Evolutionary conservation across 2,797 vertebrate species (phyloP).

Genomic region (Apodemus agrarius): DNA sequence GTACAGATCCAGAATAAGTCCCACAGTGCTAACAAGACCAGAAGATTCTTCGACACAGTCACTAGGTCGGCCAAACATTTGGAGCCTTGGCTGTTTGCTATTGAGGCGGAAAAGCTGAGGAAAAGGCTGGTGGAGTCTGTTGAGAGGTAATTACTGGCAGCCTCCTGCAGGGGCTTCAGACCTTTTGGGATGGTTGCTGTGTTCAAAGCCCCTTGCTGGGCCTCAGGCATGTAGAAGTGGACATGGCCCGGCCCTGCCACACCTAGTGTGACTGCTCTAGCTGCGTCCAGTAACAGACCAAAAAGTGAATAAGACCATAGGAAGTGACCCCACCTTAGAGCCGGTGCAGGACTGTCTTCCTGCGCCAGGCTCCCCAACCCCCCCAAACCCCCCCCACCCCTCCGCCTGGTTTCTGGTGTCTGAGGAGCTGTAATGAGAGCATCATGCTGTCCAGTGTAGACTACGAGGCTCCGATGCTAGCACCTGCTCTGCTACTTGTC

Average conservation of each 20-base stretch:
- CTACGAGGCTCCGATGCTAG: background rate
- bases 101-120: constrained; percentile 94
- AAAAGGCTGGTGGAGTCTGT: constrained; percentile 92
- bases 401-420: background rate
- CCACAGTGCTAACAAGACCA: constrained; percentile 92
- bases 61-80: constrained; percentile 87
- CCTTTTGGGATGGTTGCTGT: fast-evolving
- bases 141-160: constrained; percentile 89
- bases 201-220: background rate
- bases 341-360: background rate
- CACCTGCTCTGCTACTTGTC: background rate
- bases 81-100: constrained; percentile 94
- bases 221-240: background rate
- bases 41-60: constrained; percentile 93
- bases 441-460: fast-evolving
- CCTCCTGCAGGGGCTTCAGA: fast-evolving
- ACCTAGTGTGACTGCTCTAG: background rate
- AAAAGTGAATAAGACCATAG: background rate
- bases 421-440: background rate
- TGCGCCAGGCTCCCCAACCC: fast-evolving
- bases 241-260: fast-evolving
- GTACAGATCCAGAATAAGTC: constrained; percentile 92
- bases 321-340: background rate
- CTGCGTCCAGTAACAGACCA: fast-evolving
- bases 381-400: too few relatives aligned